Conservation (phyloP, 2,113 vertebrate species). For the Muntiacus reevesi region DNA sequence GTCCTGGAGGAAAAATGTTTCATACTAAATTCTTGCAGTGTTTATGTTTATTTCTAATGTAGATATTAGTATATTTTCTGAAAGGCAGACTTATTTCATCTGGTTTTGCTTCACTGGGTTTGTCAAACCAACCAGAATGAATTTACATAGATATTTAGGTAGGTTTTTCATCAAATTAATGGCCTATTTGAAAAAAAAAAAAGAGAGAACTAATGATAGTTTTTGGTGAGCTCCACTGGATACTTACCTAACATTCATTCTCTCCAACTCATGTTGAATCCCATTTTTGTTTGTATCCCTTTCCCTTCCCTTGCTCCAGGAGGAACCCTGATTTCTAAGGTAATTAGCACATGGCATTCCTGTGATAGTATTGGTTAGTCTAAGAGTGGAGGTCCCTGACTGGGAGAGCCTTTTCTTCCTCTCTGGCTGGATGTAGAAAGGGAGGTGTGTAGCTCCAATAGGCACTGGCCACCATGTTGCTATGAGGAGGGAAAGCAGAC, state of each 20-base stretch:
- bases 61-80: neutral
- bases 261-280: neutral
- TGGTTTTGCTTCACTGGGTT: neutral
- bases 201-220: neutral
- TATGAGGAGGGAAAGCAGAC: neutral
- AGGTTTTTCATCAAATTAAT: slow-evolving; percentile 11
- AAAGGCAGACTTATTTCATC: neutral
- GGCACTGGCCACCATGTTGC: neutral
- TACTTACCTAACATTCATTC: neutral
- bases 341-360: neutral
- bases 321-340: neutral
- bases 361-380: neutral
- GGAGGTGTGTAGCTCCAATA: neutral
- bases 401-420: neutral
- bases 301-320: neutral
- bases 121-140: neutral
- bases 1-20: neutral
- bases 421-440: neutral
- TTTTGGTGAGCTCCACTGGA: neutral
- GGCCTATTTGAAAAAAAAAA: neutral
- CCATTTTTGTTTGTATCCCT: neutral
- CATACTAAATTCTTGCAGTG: neutral
- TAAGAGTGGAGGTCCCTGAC: neutral
- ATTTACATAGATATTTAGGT: neutral
- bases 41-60: neutral